Evolutionary conservation across 2,113 vertebrate species (phyloP).

Genomic region (Zosterops lateralis): DNA sequence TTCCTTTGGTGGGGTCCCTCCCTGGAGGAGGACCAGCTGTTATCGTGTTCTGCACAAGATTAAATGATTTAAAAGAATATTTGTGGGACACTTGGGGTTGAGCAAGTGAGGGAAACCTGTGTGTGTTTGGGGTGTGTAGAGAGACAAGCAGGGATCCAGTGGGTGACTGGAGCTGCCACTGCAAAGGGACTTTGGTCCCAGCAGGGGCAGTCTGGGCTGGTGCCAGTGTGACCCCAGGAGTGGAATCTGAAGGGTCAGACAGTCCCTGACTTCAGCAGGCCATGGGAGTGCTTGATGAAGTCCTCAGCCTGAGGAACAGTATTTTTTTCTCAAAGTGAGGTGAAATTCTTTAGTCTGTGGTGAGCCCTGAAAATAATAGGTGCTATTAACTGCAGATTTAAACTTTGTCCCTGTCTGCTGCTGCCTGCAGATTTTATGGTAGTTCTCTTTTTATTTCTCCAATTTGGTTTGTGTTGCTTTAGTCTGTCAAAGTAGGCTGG

Average conservation of each 20-base stretch:
- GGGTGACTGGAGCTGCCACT: background rate
- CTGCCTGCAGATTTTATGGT: background rate
- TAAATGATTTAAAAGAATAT: background rate
- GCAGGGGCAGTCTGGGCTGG: background rate
- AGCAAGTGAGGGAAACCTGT: background rate
- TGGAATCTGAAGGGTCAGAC: background rate
- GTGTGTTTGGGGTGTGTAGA: background rate
- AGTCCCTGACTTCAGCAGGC: background rate
- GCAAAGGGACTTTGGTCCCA: background rate
- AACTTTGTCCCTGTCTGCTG: background rate
- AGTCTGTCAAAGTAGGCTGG: background rate
- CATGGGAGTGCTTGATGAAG: background rate
- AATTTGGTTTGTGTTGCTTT: background rate
- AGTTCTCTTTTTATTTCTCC: background rate
- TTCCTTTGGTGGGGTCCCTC: background rate
- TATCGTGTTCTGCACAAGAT: background rate
- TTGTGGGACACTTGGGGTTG: background rate
- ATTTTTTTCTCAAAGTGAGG: background rate
- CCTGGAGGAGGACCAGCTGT: background rate
- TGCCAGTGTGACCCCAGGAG: background rate
- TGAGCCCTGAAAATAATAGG: background rate
- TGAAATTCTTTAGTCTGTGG: background rate
- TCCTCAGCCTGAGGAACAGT: background rate
- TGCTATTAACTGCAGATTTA: background rate
- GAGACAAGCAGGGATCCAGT: fast-evolving